These are phyloP conservation scores for Diarsia brunnea DNA, from an alignment of 2,888 invertebrate genomes.

Conservation along the genomic window DNA sequence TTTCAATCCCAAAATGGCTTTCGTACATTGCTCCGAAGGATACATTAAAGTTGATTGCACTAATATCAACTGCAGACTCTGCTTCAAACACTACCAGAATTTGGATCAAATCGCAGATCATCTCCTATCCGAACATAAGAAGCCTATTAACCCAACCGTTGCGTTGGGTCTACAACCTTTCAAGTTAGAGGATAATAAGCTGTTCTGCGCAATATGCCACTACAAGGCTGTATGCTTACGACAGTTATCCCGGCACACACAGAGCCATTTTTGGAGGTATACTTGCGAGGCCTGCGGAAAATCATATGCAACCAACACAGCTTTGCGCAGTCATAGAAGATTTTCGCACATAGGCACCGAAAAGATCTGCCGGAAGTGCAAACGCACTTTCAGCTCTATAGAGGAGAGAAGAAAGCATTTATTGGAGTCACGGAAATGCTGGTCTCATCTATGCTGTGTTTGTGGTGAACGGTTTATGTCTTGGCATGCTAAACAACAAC, in stretches of 20 bases:
- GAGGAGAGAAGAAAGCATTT: constrained; percentile 81
- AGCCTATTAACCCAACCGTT: constrained; percentile 73
- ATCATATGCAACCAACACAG: constrained; percentile 81
- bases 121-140: constrained; percentile 76
- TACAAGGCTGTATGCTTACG: constrained; percentile 78
- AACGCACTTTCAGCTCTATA: constrained; percentile 76
- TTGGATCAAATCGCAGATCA: constrained; percentile 80
- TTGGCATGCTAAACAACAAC: constrained; percentile 79
- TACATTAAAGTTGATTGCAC: constrained; percentile 85
- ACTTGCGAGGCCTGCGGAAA: constrained; percentile 87
- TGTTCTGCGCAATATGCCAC: constrained; percentile 80
- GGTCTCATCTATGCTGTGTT: constrained; percentile 81
- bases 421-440: constrained; percentile 77
- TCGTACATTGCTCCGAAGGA: constrained; percentile 81
- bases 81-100: constrained; percentile 71
- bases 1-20: constrained; percentile 81
- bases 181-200: constrained; percentile 78
- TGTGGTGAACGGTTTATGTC: constrained; percentile 83
- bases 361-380: constrained; percentile 83
- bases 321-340: constrained; percentile 80
- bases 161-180: constrained; percentile 84
- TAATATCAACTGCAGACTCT: constrained; percentile 81
- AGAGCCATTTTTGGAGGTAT: constrained; percentile 82
- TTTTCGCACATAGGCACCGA: constrained; percentile 79
- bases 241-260: constrained; percentile 83